Evolutionary conservation across 2,797 vertebrate species (phyloP), one percentile per base, ranked within the genome.

Genomic region (Neosilurus mollespiculum): DNA sequence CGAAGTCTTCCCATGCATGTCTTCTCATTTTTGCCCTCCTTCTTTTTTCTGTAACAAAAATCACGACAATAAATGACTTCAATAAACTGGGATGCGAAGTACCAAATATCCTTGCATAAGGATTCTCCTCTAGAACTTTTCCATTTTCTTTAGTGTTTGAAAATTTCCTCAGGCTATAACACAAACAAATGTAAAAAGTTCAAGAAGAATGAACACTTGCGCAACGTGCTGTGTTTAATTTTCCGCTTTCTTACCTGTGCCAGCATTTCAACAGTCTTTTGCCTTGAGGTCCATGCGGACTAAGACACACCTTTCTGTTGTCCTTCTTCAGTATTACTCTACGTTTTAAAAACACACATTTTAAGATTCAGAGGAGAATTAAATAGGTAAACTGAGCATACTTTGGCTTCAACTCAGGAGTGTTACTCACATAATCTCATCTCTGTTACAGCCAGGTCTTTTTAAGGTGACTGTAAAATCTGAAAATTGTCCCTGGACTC

Each of bases 341-440:
- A 85, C 89, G 76, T 22, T 22, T 83, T 9, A 80, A 9, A 82
- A 37, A 62, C 64, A 84, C 6, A 84, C 4, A 67, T 64, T 54
- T 20, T 14, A n/a, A 20, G 4, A 20, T 20, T 37, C 22, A 16
- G 54, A 20, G 26, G 51, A 22, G n/a, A 12, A 14, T 12, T 65
- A 51, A 51, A 30, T 11, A 9, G 4, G 43, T 16, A 4, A 30
- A 0, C 4, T 26, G 43, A 64, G 43, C 43, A 65, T 12, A 5
- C 9, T 12, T 5, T 78, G 43, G 77, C 12, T n/a, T 14, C 43
- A 26, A 5, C 37, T 71, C 9, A 58, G 49, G 20, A 24, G 14
- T 26, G 24, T 16, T 88, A 93, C 94, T 93, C 87, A 95, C 95
- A 95, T 94, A 62, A 96, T 91, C 76, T 93, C 93, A 16, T 90